phyloP scores from a whole-genome alignment of 2,797 vertebrate genomes.

The Nannoperca australis region DNA sequence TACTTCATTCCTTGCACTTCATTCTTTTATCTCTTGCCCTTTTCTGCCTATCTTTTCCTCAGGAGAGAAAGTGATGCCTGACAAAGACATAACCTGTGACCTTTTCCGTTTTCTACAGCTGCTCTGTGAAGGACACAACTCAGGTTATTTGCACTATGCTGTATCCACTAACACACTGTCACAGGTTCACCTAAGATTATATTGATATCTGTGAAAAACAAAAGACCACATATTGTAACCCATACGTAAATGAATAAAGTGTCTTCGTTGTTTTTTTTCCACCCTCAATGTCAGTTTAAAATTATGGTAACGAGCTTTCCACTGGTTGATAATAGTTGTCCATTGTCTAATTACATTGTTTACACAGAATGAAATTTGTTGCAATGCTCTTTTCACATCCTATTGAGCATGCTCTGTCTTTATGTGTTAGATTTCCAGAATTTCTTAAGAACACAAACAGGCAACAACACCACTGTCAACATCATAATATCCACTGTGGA shows the following conservation, averaged over 20 bases:
- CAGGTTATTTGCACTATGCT: slow-evolving; percentile 84
- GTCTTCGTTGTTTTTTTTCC: not conserved
- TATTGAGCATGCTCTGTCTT: not conserved
- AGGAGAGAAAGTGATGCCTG: slow-evolving; percentile 95
- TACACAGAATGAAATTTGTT: not conserved
- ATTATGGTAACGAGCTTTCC: not conserved
- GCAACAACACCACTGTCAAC: slow-evolving; percentile 97
- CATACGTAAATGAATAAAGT: not conserved
- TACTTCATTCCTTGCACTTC: slow-evolving; percentile 34
- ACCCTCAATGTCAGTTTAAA: not conserved
- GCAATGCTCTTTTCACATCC: not conserved
- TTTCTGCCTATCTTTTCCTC: slow-evolving; percentile 43
- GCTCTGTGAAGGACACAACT: slow-evolving; percentile 97
- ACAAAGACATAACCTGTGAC: slow-evolving; percentile 94
- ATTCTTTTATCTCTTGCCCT: slow-evolving; percentile 50
- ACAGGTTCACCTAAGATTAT: not conserved
- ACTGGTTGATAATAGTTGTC: not conserved
- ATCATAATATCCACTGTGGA: slow-evolving; percentile 98
- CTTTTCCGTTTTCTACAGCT: slow-evolving; percentile 96
- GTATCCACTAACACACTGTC: not conserved
- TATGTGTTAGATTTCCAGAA: slow-evolving; percentile 91
- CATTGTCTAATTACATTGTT: not conserved
- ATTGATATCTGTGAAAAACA: not conserved
- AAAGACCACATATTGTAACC: not conserved
- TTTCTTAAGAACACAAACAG: slow-evolving; percentile 95